phyloP scores from a whole-genome alignment of 2,797 vertebrate genomes.

The Rhabdophis nuchalis region DNA sequence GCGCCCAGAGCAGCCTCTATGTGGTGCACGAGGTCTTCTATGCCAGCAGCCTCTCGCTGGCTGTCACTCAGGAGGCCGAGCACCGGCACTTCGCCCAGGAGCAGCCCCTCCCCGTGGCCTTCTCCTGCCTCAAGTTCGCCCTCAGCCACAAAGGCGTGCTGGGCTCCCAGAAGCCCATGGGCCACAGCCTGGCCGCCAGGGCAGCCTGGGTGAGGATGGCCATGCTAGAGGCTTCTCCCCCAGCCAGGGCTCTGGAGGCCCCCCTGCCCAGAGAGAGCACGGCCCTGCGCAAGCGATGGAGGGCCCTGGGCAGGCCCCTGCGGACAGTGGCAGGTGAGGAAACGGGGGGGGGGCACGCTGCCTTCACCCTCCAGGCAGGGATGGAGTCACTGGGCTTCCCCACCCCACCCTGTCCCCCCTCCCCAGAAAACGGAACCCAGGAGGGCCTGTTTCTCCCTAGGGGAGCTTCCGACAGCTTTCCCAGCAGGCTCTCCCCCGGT shows the following conservation, averaged over 20 bases:
- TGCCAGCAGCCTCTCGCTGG: conserved; percentile 56
- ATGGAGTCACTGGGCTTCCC: background rate
- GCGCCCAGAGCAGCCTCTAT: conserved; percentile 59
- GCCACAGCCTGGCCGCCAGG: conserved; percentile 43
- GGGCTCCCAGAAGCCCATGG: conserved; percentile 57
- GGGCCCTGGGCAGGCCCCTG: conserved; percentile 33
- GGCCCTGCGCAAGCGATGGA: conserved; percentile 35
- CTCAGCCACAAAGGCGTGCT: conserved; percentile 59
- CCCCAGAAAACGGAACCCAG: background rate
- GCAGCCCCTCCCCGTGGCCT: conserved; percentile 62
- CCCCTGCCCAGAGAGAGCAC: conserved; percentile 4
- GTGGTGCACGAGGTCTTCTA: conserved; percentile 67
- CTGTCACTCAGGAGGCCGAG: conserved; percentile 11
- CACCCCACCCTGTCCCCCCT: too few species aligned
- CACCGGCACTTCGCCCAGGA: conserved; percentile 47
- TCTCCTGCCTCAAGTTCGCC: conserved; percentile 67
- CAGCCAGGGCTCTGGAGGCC: conserved; percentile 1
- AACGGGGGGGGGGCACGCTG: conserved; percentile 34
- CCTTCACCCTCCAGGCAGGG: background rate
- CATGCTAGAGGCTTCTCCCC: conserved; percentile 10
- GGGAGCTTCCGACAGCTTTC: background rate
- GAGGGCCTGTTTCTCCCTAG: background rate
- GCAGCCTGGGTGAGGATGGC: conserved; percentile 57
- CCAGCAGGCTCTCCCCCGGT: background rate
- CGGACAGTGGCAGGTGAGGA: conserved; percentile 43